phyloP scores from a whole-genome alignment of 2,888 invertebrate genomes.

The Eupithecia exiguata region DNA sequence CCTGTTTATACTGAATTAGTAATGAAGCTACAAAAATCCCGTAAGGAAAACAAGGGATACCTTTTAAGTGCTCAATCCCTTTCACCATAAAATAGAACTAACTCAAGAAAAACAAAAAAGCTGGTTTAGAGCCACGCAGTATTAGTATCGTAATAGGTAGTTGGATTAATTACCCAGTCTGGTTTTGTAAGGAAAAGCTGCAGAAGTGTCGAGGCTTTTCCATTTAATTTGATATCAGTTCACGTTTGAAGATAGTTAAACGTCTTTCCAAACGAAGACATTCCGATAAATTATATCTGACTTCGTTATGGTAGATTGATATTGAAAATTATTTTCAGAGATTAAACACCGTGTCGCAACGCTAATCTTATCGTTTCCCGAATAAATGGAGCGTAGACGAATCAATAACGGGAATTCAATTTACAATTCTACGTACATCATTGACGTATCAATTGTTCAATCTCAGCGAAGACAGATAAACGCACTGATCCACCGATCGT shows the following conservation, averaged over 20 bases:
- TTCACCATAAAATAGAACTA: conserved; percentile 58
- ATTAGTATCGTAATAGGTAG: conserved; percentile 67
- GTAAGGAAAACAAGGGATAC: conserved; percentile 46
- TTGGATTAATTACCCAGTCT: neutral
- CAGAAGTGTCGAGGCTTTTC: neutral
- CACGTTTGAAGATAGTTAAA: neutral
- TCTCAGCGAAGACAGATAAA: conserved; percentile 81
- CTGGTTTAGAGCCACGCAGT: conserved; percentile 60
- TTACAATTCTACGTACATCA: conserved; percentile 80
- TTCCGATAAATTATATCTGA: conserved; percentile 43
- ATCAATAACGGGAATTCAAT: conserved; percentile 81
- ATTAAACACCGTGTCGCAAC: conserved; percentile 53
- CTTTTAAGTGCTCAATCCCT: conserved; percentile 56
- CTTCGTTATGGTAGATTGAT: conserved; percentile 4
- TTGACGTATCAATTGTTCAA: conserved; percentile 82
- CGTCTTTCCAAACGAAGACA: conserved; percentile 32
- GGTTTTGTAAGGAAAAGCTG: neutral
- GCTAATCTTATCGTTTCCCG: conserved; percentile 76
- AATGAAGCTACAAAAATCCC: conserved; percentile 47
- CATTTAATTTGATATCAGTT: neutral
- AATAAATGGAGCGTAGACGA: conserved; percentile 78
- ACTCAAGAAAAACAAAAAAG: conserved; percentile 58
- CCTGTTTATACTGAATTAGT: conserved; percentile 39
- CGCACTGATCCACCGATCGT: conserved; percentile 76
- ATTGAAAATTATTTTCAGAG: conserved; percentile 14